Conservation (phyloP, 2,113 vertebrate species). For the Paramormyrops kingsleyae region DNA sequence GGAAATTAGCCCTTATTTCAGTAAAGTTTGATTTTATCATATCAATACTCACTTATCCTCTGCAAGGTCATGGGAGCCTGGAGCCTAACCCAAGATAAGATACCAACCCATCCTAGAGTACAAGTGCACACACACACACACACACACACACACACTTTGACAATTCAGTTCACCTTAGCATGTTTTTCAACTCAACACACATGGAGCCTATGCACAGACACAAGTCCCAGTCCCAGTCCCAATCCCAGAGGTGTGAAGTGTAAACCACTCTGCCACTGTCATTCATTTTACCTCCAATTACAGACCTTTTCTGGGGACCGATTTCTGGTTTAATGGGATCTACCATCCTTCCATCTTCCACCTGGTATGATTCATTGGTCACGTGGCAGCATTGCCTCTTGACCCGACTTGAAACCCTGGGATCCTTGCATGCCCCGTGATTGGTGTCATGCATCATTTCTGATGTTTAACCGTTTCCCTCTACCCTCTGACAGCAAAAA, state of each 20-base stretch:
- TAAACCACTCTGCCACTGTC: background rate
- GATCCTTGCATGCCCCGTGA: background rate
- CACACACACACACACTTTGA: background rate
- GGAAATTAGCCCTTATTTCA: background rate
- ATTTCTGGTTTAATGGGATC: background rate
- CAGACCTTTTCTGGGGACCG: background rate
- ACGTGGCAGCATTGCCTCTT: background rate
- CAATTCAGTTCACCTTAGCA: background rate
- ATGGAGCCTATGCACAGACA: background rate
- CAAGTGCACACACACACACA: background rate
- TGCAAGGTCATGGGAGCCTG: background rate
- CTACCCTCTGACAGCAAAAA: background rate
- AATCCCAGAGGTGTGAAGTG: background rate
- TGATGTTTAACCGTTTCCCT: background rate
- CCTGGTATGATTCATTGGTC: background rate
- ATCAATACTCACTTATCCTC: background rate
- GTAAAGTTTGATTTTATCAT: background rate
- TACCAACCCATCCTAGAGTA: background rate
- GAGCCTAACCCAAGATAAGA: background rate
- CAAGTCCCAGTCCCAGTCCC: background rate
- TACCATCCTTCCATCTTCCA: background rate
- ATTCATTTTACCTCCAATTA: background rate
- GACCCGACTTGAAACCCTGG: background rate
- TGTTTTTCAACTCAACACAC: background rate
- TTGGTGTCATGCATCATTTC: background rate